These are phyloP conservation scores for Anguilla obscura DNA, from an alignment of 2,797 vertebrate genomes.

Conservation along the genomic window DNA sequence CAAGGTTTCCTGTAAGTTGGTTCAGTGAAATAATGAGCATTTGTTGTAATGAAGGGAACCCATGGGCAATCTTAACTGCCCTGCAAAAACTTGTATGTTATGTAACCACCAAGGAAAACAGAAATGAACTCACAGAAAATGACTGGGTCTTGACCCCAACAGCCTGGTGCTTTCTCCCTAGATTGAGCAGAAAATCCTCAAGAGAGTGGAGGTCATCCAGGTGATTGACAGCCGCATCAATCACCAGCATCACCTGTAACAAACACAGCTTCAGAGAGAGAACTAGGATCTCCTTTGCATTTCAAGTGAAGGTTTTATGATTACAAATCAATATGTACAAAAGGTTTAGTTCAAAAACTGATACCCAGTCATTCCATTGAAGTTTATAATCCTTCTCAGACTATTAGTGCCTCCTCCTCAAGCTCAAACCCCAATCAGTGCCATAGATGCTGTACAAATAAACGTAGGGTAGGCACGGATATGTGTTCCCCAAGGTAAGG, in stretches of 20 bases:
- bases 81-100: background rate
- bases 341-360: background rate
- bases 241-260: slow-evolving; percentile 91
- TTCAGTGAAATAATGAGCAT: background rate
- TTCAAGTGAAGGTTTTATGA: background rate
- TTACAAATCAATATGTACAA: background rate
- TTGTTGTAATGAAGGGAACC: background rate
- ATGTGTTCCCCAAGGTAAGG: background rate
- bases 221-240: slow-evolving; percentile 88
- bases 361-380: background rate
- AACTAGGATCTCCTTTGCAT: background rate
- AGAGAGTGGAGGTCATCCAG: slow-evolving; percentile 86
- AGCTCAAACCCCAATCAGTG: background rate
- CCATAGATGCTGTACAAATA: background rate
- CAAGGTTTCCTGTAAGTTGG: background rate
- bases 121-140: slow-evolving; percentile 78
- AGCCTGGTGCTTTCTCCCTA: slow-evolving; percentile 89
- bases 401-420: background rate
- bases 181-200: slow-evolving; percentile 85
- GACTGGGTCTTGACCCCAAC: slow-evolving; percentile 87
- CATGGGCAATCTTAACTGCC: background rate
- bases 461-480: background rate
- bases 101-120: background rate
- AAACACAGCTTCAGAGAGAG: background rate
- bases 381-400: background rate